Evolutionary conservation across 2,113 vertebrate species (phyloP).

Genomic region (Megaleporinus macrocephalus): DNA sequence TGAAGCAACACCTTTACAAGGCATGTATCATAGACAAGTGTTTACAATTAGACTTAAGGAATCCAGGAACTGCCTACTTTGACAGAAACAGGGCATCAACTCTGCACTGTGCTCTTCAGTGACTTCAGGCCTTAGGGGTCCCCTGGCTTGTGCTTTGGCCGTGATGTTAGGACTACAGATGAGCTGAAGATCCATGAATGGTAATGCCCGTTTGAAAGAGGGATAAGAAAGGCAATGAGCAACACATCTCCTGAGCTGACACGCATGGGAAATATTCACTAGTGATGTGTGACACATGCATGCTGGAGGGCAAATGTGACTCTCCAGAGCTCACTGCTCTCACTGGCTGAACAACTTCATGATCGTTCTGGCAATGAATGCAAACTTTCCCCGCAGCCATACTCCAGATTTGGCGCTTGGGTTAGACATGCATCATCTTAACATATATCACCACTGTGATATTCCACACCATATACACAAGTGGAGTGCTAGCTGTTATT

Average conservation of each 20-base stretch:
- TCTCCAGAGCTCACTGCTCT: slow-evolving; percentile 4
- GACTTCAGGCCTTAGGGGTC: slow-evolving; percentile 12
- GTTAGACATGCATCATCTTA: neutral
- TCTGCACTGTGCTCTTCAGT: neutral
- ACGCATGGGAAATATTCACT: slow-evolving; percentile 52
- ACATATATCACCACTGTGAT: neutral
- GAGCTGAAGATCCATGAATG: neutral
- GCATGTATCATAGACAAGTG: too few relatives aligned
- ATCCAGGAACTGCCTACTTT: too few relatives aligned
- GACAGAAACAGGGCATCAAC: too few relatives aligned
- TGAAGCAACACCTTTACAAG: too few relatives aligned
- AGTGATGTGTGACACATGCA: slow-evolving; percentile 44
- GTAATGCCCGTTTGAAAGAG: neutral
- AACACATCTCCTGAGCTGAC: slow-evolving; percentile 18
- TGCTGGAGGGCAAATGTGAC: slow-evolving; percentile 38
- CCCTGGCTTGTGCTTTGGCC: neutral
- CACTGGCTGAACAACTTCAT: slow-evolving; percentile 11
- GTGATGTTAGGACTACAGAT: neutral
- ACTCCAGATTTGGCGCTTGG: neutral
- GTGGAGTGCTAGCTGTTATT: neutral
- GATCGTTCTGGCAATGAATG: slow-evolving; percentile 26
- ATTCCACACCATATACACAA: neutral
- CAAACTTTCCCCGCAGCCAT: slow-evolving; percentile 3
- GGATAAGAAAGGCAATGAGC: slow-evolving; percentile 1
- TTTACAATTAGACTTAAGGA: too few relatives aligned